Conservation (phyloP, 1,140 invertebrate species). For the Arctopsyche grandis region DNA sequence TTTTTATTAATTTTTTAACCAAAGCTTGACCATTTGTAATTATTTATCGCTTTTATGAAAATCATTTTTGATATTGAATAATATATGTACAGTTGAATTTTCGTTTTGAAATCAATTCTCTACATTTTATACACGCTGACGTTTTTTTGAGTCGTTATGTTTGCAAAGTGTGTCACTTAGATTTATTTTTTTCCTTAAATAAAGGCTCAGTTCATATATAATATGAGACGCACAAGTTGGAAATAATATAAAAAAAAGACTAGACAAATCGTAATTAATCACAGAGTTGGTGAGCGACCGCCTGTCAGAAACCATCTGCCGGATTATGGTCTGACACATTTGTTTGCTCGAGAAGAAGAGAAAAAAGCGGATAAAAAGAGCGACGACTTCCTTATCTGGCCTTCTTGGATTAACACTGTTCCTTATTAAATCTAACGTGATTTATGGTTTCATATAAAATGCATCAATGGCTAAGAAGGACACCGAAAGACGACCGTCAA, state of each 20-base stretch:
- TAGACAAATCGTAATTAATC: slow-evolving; percentile 28
- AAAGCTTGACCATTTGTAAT: no score
- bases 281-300: slow-evolving; percentile 12
- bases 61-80: no score
- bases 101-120: no score
- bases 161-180: not conserved
- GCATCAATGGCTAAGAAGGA: slow-evolving; percentile 64
- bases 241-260: no score
- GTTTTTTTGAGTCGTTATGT: no score
- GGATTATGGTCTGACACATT: slow-evolving; percentile 9
- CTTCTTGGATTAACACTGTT: not conserved
- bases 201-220: not conserved
- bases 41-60: no score
- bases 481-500: slow-evolving; percentile 63
- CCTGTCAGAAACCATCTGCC: slow-evolving; percentile 32
- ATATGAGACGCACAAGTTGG: not conserved
- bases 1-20: no score
- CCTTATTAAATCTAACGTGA: no score
- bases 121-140: no score
- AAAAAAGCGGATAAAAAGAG: slow-evolving; percentile 3
- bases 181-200: not conserved
- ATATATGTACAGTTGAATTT: no score
- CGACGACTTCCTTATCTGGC: not conserved
- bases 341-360: not conserved
- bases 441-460: not conserved